Percentiles rank a stretch among this genome's conserved stretches.
Conservation (phyloP, 2,113 vertebrate genomes). For the Xiphophorus maculatus region DNA sequence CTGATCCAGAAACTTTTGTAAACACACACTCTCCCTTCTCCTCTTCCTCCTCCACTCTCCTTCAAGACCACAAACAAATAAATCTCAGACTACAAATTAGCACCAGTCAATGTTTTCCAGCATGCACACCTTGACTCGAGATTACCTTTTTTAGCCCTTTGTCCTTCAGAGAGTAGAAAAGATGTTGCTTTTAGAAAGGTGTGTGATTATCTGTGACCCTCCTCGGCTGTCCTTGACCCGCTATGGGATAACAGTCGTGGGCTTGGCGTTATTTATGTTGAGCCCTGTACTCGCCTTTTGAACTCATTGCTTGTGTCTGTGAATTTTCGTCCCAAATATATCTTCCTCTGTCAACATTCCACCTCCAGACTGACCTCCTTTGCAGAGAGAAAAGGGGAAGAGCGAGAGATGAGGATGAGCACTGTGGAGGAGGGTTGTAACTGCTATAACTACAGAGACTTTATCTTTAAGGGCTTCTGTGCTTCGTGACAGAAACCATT, state of each 20-base stretch:
- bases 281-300: constrained; percentile 33
- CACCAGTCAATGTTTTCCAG: constrained; percentile 28
- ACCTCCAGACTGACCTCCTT: constrained; percentile 40
- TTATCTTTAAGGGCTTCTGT: constrained; percentile 8
- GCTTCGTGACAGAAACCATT: constrained; percentile 50
- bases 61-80: constrained; percentile 60
- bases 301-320: constrained; percentile 45
- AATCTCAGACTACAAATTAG: constrained; percentile 49
- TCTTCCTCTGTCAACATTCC: constrained; percentile 71
- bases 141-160: constrained; percentile 40
- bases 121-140: constrained; percentile 35
- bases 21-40: constrained; percentile 26
- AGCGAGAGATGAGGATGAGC: constrained; percentile 23
- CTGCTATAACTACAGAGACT: constrained; percentile 7
- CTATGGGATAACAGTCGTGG: constrained; percentile 26
- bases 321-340: constrained; percentile 51
- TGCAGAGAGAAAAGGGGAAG: constrained; percentile 18
- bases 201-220: constrained; percentile 38
- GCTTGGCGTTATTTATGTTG: constrained; percentile 48
- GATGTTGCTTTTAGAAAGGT: constrained; percentile 42
- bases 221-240: constrained; percentile 38
- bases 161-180: constrained; percentile 32
- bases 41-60: neutral
- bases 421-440: constrained; percentile 11
- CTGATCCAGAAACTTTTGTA: constrained; percentile 42